A percentile compares a stretch with the other conserved stretches of the same genome.
phyloP scores from a whole-genome alignment of 2,888 invertebrate genomes.

The Drosophila colorata region DNA sequence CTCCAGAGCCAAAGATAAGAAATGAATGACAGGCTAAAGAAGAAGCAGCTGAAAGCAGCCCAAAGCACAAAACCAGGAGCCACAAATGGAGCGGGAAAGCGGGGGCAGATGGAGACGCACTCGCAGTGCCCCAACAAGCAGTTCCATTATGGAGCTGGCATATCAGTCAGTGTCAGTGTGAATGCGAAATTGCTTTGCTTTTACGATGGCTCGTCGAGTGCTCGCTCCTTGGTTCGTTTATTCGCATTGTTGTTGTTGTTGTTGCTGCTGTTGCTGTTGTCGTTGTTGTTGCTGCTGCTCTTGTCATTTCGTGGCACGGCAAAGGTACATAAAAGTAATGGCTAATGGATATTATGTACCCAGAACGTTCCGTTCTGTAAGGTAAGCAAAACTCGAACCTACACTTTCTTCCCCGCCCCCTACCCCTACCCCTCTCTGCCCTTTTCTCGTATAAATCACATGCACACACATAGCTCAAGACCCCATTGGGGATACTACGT shows the following conservation, averaged over 20 bases:
- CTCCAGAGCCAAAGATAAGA: slow-evolving; percentile 69
- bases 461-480: slow-evolving; percentile 26
- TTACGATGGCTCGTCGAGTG: slow-evolving; percentile 59
- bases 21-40: slow-evolving; percentile 71
- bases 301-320: slow-evolving; percentile 51
- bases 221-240: slow-evolving; percentile 11
- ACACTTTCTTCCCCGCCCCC: background rate
- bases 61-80: slow-evolving; percentile 37
- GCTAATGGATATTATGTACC: slow-evolving; percentile 68
- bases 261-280: background rate
- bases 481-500: slow-evolving; percentile 31
- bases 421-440: background rate
- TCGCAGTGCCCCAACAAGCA: slow-evolving; percentile 13
- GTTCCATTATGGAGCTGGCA: slow-evolving; percentile 53
- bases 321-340: slow-evolving; percentile 72
- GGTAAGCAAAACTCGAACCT: slow-evolving; percentile 28
- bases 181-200: slow-evolving; percentile 78
- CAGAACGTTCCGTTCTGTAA: slow-evolving; percentile 32
- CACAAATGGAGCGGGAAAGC: slow-evolving; percentile 37
- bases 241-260: background rate
- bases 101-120: slow-evolving; percentile 16
- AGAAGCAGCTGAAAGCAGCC: slow-evolving; percentile 21
- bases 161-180: slow-evolving; percentile 78
- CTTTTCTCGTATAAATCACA: slow-evolving; percentile 32
- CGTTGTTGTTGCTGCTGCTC: slow-evolving; percentile 23